These are phyloP conservation scores for Phasia obesa DNA, from an alignment of 2,888 invertebrate genomes.

Conservation along the genomic window DNA sequence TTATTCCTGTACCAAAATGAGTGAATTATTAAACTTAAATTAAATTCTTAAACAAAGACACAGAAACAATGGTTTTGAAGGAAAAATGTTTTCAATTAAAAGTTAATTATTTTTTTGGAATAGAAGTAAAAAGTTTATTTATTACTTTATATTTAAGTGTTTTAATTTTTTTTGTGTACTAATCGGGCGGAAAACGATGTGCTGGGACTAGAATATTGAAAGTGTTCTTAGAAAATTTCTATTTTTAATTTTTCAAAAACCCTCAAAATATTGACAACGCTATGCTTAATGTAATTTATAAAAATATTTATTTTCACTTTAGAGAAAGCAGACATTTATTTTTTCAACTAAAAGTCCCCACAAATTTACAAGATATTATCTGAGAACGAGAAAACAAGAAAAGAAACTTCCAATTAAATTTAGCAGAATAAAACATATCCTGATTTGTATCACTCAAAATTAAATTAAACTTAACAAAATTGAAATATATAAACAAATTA, in stretches of 20 bases:
- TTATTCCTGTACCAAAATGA: neutral
- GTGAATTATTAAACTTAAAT: too few relatives aligned
- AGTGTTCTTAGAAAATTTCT: neutral
- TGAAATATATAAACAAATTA: slow-evolving; percentile 34
- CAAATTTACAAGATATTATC: neutral
- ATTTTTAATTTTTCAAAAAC: neutral
- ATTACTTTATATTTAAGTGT: too few relatives aligned
- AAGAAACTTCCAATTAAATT: slow-evolving; percentile 45
- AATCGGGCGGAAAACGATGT: too few relatives aligned
- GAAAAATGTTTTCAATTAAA: too few relatives aligned
- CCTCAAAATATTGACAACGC: slow-evolving; percentile 37
- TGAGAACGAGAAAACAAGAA: neutral
- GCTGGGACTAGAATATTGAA: neutral
- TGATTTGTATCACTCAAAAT: slow-evolving; percentile 22
- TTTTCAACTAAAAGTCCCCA: neutral
- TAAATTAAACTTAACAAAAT: slow-evolving; percentile 26
- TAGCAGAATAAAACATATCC: slow-evolving; percentile 69
- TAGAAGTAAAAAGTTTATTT: too few relatives aligned
- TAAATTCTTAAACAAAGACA: too few relatives aligned
- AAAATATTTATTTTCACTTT: neutral
- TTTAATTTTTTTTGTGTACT: too few relatives aligned
- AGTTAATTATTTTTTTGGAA: too few relatives aligned
- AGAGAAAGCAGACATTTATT: too few relatives aligned
- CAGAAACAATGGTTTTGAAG: too few relatives aligned
- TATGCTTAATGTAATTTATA: neutral